Base-by-base conservation (phyloP, 2,888 invertebrate species). In the Aleiodes alternator region DNA sequence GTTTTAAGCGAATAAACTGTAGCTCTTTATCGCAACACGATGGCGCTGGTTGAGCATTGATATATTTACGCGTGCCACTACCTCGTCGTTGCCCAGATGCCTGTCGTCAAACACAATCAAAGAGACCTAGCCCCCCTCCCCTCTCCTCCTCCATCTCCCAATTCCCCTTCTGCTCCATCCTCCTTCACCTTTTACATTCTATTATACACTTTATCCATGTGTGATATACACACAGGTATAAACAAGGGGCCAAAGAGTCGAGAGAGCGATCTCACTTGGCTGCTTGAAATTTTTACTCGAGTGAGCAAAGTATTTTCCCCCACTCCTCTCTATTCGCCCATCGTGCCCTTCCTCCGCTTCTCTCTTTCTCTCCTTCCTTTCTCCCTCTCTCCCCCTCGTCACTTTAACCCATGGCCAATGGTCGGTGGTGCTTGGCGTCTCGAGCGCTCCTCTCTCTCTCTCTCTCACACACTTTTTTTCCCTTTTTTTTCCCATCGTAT, bases 11-110 rank as follows among this genome's bases (percentile, higher is more conserved):
- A 77, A 80, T 79, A 80, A 78, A 80, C 78, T 78, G 76, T 79
- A 80, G 79, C 78, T 80, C 78, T 76, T 80, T 79, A 80, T 81
- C 78, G 75, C 76, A 81, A 75, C 78, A 77, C 73, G 79, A 80
- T 79, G 80, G 80, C 81, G 79, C 79, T 80, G 79, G 71, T 73
- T 73, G 76, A 80, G 76, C 77, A 78, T 78, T 76, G 78, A 80
- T 77, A 78, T 75, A 77, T 79, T 80, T 78, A 76, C 74, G 73
- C 76, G 69, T 70, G 66, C 69, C 72, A 72, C 73, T 64, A 43
- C 75, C 57, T 69, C 64, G 76, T 71, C 64, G 48, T 55, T 57
- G 56, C 70, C 68, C 76, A 69, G 56, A 56, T 69, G 38, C 72
- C 50, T 23, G 50, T 48, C 59, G 38, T 61, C 61, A 38, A 14